These are phyloP conservation scores for Pseudococcus longispinus DNA, from an alignment of 2,888 invertebrate species.

Conservation along the genomic window DNA sequence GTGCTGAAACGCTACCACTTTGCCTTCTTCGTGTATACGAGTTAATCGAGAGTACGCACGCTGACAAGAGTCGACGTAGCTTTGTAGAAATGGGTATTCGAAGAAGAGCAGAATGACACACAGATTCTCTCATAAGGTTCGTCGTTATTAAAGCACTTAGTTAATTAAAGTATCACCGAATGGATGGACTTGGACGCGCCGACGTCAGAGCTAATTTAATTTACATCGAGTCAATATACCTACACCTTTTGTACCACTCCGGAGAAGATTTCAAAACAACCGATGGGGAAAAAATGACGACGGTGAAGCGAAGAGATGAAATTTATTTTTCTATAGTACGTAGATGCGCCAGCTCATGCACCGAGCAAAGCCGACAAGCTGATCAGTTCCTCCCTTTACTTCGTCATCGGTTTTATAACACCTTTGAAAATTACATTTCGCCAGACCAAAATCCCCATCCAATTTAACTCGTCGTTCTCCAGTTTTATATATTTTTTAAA, in stretches of 20 bases:
- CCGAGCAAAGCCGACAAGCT: background rate
- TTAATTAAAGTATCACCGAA: background rate
- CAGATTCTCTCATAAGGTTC: background rate
- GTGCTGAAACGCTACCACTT: background rate
- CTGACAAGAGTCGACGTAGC: background rate
- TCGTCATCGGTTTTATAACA: slow-evolving; percentile 5
- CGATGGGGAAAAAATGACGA: background rate
- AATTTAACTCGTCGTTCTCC: slow-evolving; percentile 11
- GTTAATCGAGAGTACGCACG: background rate
- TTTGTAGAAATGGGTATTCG: background rate
- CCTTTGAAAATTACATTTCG: slow-evolving; percentile 14
- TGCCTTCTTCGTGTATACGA: background rate
- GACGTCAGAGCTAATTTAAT: background rate
- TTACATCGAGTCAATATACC: background rate
- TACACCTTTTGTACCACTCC: too few relatives aligned
- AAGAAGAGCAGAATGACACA: background rate
- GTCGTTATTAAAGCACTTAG: background rate
- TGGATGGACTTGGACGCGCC: background rate
- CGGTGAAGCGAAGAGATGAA: background rate
- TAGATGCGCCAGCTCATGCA: background rate
- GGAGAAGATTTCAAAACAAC: background rate
- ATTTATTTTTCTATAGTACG: background rate
- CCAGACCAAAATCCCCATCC: slow-evolving; percentile 6
- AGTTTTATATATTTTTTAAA: background rate
- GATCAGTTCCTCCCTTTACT: background rate